Evolutionary conservation across 1,140 invertebrate genomes (phyloP).

Genomic region (Pogonomyrmex barbatus): DNA sequence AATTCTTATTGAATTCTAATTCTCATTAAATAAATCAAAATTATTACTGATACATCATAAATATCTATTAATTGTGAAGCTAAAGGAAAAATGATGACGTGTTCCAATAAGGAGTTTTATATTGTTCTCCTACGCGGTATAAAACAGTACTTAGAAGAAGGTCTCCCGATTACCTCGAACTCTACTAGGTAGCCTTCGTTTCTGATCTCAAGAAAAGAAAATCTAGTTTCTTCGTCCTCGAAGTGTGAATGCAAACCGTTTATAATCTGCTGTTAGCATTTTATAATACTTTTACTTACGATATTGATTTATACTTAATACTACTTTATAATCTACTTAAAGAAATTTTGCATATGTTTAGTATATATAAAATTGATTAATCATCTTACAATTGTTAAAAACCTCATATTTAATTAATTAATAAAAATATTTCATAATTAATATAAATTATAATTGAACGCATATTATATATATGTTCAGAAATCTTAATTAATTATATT

Average conservation of each 20-base stretch:
- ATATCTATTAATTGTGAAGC: background rate
- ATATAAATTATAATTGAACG: background rate
- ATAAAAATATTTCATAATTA: background rate
- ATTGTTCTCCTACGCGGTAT: background rate
- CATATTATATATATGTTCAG: background rate
- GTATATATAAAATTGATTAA: background rate
- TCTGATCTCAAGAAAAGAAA: background rate
- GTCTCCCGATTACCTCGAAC: background rate
- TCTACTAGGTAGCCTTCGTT: conserved; percentile 10
- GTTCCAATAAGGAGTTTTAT: background rate
- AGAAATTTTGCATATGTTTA: background rate
- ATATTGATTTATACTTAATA: conserved; percentile 9
- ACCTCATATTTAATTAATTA: background rate
- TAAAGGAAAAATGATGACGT: background rate
- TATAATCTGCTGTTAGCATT: background rate
- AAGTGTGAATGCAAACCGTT: background rate
- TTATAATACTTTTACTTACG: background rate
- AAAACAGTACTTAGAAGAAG: background rate
- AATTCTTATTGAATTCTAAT: no score
- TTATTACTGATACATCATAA: background rate
- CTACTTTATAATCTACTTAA: background rate
- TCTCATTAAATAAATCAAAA: background rate
- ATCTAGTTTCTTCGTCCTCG: conserved; percentile 17
- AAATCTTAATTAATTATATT: background rate
- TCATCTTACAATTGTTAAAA: background rate